Evolutionary conservation across 2,888 invertebrate genomes (phyloP), one percentile per base, ranked within the genome.

Genomic region (Branchellion lobata): DNA sequence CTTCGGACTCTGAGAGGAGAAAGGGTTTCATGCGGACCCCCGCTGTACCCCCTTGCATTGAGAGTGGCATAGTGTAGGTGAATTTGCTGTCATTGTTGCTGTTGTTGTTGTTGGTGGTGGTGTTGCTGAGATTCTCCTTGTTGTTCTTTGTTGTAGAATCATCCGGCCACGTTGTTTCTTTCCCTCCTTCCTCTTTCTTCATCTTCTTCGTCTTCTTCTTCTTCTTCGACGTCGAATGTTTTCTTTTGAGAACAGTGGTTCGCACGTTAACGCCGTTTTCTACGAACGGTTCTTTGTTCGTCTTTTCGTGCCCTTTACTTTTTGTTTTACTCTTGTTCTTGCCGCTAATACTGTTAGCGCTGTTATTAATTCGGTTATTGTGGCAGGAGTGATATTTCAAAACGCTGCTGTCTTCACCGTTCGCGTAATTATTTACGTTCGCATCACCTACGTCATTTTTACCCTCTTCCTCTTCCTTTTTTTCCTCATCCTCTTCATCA

Each of bases 21-120:
- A 96, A 96, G 80, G 95, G 93, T 90, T 96, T 96, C 95, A 96
- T 95, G 84, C 93, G 92, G 86, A 93, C 92, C 79, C 85, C 85
- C 14, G 86, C 86, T 29, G 85, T 84, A 69, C 84, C 81, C 29
- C 79, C 51, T 76, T 29, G 47, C 72, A 27, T 61, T 51, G 31
- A 79, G 11, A 72, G 65, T 1, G 82, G 81, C 80, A 77, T 77
- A 31, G 82, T 80, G 72, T 80, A 81, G n/a, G 68, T 81, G 68
- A 82, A 77, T 31, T 77, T 53, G 18, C 24, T 29, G 21, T 53
- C 36, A 18, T 34, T n/a, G n/a, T 65, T 61, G n/a, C 2, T 5
- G 3, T 2, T 5, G 18, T 14, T 29, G 1, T 24, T 27, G 27
- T 31, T 31, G 31, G 31, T 24, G 29, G 57, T 14, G 29, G 51